These are phyloP conservation scores for Criorhina ranunculi DNA, from an alignment of 2,888 invertebrate genomes.

Conservation along the genomic window DNA sequence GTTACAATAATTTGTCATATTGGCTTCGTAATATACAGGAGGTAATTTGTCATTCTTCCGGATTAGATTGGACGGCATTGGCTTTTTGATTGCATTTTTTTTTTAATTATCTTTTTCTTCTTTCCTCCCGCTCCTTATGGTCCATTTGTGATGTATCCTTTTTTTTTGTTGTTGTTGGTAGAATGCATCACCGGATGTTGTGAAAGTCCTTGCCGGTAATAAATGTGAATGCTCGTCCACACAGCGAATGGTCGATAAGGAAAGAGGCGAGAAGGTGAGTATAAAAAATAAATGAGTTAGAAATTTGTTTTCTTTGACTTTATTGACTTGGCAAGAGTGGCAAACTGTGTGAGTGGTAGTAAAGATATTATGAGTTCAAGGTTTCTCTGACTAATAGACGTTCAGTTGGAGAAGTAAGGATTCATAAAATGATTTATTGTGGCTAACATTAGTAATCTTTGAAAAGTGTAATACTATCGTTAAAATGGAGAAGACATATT, in stretches of 20 bases:
- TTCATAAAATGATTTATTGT: slow-evolving; percentile 23
- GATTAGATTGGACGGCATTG: slow-evolving; percentile 26
- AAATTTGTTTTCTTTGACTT: slow-evolving; percentile 21
- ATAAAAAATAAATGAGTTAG: slow-evolving; percentile 51
- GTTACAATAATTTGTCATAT: slow-evolving; percentile 95
- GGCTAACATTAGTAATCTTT: neutral
- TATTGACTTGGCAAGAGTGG: slow-evolving; percentile 48
- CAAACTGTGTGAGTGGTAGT: slow-evolving; percentile 29
- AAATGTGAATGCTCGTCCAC: slow-evolving; percentile 92
- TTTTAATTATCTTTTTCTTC: slow-evolving; percentile 48
- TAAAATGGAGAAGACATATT: neutral
- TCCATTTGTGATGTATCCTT: slow-evolving; percentile 1
- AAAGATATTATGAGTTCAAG: slow-evolving; percentile 47
- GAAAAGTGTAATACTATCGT: neutral
- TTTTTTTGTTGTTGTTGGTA: slow-evolving; percentile 82
- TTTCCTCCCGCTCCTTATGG: neutral
- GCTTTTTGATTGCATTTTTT: slow-evolving; percentile 32
- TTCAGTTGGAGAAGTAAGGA: neutral
- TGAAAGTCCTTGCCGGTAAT: slow-evolving; percentile 93
- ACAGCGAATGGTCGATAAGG: slow-evolving; percentile 91
- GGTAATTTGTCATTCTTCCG: slow-evolving; percentile 84
- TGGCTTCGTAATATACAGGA: slow-evolving; percentile 96
- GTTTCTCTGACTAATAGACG: slow-evolving; percentile 48
- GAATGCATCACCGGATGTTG: slow-evolving; percentile 95
- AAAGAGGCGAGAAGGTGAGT: slow-evolving; percentile 91